Base-by-base conservation (phyloP, 2,888 invertebrate genomes). In the Baccha elongata region DNA sequence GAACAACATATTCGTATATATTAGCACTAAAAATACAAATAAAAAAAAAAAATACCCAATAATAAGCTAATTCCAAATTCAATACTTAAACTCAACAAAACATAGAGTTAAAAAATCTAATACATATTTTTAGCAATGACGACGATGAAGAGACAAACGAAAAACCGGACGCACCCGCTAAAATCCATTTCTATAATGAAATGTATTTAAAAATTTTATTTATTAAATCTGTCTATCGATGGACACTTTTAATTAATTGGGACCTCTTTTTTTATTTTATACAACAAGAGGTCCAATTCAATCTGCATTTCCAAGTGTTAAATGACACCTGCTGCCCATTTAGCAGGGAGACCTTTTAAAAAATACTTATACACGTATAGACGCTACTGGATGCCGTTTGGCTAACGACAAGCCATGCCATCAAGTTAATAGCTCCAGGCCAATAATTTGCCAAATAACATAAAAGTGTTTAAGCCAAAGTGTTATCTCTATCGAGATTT, bases 251-350 rank as follows among this genome's bases (percentile, higher is more conserved):
- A 72, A 72, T 60, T 67, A 72, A 72, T 72, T 67, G 21, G 37
- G 21, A 52, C 10, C 15, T 48, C 48, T 29, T 58, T 15, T 26
- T 29, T 13, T n/a, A n/a, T n/a, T 5, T 29, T 11, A 29, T 1
- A 46, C 19, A 50, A 35, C 7, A 46, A 48, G 42, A 21, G 44
- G n/a, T 48, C 58, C 26, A 37, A 23, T 37, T 48, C 8, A 46
- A 69, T 8, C 50, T 29, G n/a, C 50, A 50, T 17, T 64, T 23
- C 71, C 64, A 71, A 11, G 26, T 48, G 44, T 67, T 46, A 26
- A 60, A 73, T 52, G 67, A 69, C 68, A 80, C 55, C 73, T 80
- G 68, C 48, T 50, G 13, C 60, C 40, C 48, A 58, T 26, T 65
- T 64, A 44, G 76, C 69, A 37, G 19, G 8, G 11, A 58, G 35